These are phyloP conservation scores for Kuschelorhynchus macadamiae DNA, from an alignment of 2,888 invertebrate species.

Conservation along the genomic window DNA sequence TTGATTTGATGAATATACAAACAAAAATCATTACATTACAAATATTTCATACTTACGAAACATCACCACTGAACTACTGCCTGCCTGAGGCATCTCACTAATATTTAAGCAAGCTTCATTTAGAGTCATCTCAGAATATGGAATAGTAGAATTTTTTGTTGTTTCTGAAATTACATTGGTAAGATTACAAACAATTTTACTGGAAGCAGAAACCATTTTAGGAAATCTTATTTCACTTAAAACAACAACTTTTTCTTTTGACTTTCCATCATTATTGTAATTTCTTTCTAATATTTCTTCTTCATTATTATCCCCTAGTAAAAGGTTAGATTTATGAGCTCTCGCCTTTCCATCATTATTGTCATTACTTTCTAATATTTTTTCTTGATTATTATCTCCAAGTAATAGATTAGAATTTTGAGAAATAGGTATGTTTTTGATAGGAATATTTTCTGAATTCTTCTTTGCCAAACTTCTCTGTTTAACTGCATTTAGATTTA, in stretches of 20 bases:
- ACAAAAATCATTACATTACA: too few relatives aligned
- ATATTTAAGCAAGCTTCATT: not conserved
- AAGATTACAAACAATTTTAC: not conserved
- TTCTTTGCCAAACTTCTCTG: not conserved
- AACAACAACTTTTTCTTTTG: not conserved
- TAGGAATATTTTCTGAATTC: not conserved
- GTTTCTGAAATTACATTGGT: not conserved
- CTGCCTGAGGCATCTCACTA: not conserved
- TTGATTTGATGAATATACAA: too few relatives aligned
- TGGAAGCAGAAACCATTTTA: not conserved
- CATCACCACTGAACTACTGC: not conserved
- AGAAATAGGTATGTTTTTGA: too few relatives aligned
- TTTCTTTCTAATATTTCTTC: not conserved
- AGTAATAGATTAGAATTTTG: too few relatives aligned
- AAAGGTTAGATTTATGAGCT: not conserved
- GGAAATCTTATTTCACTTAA: slow-evolving; percentile 1
- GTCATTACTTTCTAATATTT: not conserved
- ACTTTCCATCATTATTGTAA: not conserved
- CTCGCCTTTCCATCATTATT: not conserved
- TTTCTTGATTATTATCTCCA: too few relatives aligned
- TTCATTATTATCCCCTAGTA: too few relatives aligned
- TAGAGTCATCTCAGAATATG: not conserved
- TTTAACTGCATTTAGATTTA: slow-evolving; percentile 45
- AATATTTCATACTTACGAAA: slow-evolving; percentile 2
- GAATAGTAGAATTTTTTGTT: not conserved